A percentile compares a stretch with the other conserved stretches of the same genome.
Conservation (phyloP, 2,888 invertebrate species). For the Coelopa pilipes region DNA sequence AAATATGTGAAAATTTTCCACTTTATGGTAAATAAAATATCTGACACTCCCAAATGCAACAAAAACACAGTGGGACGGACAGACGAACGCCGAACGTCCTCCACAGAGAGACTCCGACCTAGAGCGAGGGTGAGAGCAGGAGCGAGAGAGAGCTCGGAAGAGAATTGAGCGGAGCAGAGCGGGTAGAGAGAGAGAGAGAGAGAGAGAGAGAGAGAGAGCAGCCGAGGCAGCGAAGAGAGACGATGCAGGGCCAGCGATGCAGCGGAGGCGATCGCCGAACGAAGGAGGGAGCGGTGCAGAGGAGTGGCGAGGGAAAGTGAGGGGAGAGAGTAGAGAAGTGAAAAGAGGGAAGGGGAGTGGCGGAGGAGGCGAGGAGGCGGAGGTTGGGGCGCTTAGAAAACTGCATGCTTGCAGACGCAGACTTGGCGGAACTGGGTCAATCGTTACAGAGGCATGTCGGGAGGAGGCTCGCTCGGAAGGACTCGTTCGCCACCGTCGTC, state of each 20-base stretch:
- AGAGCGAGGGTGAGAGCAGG: neutral
- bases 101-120: neutral
- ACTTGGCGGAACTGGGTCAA: slow-evolving; percentile 52
- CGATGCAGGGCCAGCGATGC: too few species aligned
- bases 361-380: too few species aligned
- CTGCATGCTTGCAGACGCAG: slow-evolving; percentile 10
- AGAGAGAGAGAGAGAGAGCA: neutral
- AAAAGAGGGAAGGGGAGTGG: too few species aligned
- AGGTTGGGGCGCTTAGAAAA: slow-evolving; percentile 17
- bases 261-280: too few species aligned
- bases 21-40: slow-evolving; percentile 27
- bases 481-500: neutral
- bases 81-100: neutral
- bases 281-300: too few species aligned
- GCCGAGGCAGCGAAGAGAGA: neutral
- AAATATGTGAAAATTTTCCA: slow-evolving; percentile 20
- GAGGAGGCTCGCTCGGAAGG: slow-evolving; percentile 15
- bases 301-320: too few species aligned
- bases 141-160: slow-evolving; percentile 41
- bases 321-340: too few species aligned
- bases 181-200: neutral
- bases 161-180: slow-evolving; percentile 39
- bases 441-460: slow-evolving; percentile 43
- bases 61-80: slow-evolving; percentile 33
- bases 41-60: slow-evolving; percentile 40